A percentile compares a stretch with the other conserved stretches of the same genome.
phyloP scores from a whole-genome alignment of 2,797 vertebrate genomes.

The Lycodopsis pacificus region DNA sequence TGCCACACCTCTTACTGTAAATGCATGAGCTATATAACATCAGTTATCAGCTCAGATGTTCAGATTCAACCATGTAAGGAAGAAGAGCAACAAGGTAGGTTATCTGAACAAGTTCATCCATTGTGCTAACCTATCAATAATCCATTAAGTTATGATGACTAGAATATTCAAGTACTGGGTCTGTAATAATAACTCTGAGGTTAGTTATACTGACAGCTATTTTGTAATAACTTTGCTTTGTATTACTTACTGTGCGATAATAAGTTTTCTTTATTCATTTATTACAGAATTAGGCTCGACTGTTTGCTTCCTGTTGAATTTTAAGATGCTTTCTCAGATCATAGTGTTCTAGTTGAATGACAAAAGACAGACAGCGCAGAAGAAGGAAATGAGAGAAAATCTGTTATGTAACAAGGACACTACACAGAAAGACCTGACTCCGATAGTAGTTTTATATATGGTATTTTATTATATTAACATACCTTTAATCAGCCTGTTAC shows the following conservation, averaged over 20 bases:
- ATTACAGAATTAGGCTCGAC: neutral
- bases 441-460: neutral
- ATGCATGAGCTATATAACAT: neutral
- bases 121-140: neutral
- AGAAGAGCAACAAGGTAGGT: conserved; percentile 15
- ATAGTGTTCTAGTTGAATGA: neutral
- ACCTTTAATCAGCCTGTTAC: neutral
- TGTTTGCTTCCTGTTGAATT: neutral
- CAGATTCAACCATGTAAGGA: neutral
- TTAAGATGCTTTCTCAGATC: neutral
- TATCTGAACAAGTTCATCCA: neutral
- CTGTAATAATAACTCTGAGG: neutral
- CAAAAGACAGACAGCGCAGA: neutral
- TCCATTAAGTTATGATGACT: neutral
- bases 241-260: fast-evolving
- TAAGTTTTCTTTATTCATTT: neutral
- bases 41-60: neutral
- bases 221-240: neutral
- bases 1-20: conserved; percentile 14
- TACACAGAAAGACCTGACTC: neutral
- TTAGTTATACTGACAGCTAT: neutral
- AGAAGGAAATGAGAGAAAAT: neutral
- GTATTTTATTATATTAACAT: neutral
- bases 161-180: fast-evolving
- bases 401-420: neutral